Evolutionary conservation across 1,140 invertebrate genomes (phyloP).

Genomic region (Neoseiulus cucumeris): DNA sequence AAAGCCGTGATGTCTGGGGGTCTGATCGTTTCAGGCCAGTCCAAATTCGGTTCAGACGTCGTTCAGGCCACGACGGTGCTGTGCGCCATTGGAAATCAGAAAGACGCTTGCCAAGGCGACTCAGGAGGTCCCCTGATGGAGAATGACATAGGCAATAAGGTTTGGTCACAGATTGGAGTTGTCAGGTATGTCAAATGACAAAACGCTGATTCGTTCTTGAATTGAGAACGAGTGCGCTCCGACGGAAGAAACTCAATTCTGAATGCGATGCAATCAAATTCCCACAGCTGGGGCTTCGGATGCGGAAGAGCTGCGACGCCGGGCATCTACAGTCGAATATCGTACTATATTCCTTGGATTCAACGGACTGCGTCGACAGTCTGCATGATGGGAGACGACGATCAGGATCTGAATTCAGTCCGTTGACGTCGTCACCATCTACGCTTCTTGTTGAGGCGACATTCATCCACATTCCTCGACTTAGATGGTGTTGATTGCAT

Average conservation of each 20-base stretch:
- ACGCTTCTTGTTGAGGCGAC: too few relatives aligned
- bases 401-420: too few relatives aligned
- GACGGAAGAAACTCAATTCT: neutral
- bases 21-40: neutral
- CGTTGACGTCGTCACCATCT: too few relatives aligned
- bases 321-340: constrained; percentile 40
- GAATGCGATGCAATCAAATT: neutral
- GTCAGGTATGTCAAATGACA: neutral
- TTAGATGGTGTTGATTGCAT: too few relatives aligned
- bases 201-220: neutral
- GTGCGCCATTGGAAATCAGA: neutral
- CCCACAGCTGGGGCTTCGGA: constrained; percentile 30
- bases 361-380: neutral
- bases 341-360: constrained; percentile 28
- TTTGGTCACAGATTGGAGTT: neutral
- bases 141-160: neutral
- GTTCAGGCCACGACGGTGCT: neutral
- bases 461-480: too few relatives aligned
- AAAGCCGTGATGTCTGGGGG: neutral
- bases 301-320: constrained; percentile 37
- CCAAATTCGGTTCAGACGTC: neutral
- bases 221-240: neutral
- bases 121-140: constrained; percentile 6
- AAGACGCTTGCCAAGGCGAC: neutral
- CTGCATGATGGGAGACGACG: neutral